These are phyloP conservation scores for Drosophila ochracea DNA, from an alignment of 2,888 invertebrate species.

Conservation along the genomic window DNA sequence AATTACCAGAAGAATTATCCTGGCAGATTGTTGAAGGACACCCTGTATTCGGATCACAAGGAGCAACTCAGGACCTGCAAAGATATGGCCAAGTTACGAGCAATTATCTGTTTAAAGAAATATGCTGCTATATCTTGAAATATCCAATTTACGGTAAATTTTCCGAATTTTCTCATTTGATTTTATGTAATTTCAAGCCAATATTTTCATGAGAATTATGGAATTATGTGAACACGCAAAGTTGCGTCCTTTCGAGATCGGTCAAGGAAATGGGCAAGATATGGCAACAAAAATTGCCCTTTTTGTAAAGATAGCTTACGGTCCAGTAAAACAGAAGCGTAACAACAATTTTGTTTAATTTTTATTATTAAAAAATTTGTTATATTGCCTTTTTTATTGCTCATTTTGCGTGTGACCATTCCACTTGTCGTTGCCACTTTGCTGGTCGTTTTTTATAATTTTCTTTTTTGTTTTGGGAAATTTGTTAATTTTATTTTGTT, in stretches of 20 bases:
- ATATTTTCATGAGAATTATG: too few relatives aligned
- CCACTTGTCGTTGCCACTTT: constrained; percentile 15
- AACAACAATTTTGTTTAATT: constrained; percentile 61
- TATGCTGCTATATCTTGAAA: not conserved
- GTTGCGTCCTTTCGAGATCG: not conserved
- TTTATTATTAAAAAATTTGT: constrained; percentile 76
- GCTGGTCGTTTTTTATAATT: constrained; percentile 22
- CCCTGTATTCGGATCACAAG: not conserved
- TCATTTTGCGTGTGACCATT: constrained; percentile 58
- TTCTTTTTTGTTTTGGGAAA: not conserved
- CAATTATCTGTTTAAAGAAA: not conserved
- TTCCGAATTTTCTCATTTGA: not conserved
- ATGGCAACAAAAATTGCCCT: not conserved
- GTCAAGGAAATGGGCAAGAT: not conserved
- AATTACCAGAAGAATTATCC: not conserved
- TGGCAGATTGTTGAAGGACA: not conserved
- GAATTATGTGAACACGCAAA: not conserved
- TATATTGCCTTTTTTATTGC: constrained; percentile 76
- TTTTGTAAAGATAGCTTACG: not conserved
- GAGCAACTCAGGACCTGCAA: not conserved
- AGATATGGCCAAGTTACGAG: not conserved
- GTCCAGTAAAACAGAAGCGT: constrained; percentile 27
- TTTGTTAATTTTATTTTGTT: constrained; percentile 15
- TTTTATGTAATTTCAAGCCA: not conserved
- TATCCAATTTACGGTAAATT: not conserved